Evolutionary conservation across 2,888 invertebrate genomes (phyloP).

Genomic region (Hoplodrina blanda): DNA sequence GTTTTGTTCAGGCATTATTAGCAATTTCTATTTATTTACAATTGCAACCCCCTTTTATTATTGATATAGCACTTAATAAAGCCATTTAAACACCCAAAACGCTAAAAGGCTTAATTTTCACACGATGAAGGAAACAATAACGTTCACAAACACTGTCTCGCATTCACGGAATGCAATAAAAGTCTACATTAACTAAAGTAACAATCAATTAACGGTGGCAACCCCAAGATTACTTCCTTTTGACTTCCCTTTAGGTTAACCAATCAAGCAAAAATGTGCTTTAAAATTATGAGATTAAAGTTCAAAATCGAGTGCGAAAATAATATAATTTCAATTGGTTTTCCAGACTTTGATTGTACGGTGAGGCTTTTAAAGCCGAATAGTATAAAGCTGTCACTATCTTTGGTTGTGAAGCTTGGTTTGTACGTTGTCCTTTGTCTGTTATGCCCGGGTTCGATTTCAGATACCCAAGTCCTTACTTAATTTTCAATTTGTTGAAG

Average conservation of each 20-base stretch:
- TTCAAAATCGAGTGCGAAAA: conserved; percentile 25
- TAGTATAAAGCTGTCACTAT: conserved; percentile 46
- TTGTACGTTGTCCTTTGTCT: conserved; percentile 5
- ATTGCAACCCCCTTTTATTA: not conserved
- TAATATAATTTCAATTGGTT: conserved; percentile 51
- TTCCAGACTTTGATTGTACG: conserved; percentile 50
- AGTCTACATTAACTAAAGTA: conserved; percentile 72
- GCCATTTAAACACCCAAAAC: conserved; percentile 6
- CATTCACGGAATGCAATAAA: conserved; percentile 66
- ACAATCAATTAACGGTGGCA: conserved; percentile 77
- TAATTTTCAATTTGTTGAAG: not conserved
- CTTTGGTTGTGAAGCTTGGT: conserved; percentile 15
- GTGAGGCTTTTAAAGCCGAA: conserved; percentile 47
- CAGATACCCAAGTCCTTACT: not conserved
- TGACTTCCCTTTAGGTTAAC: conserved; percentile 28
- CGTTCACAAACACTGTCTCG: conserved; percentile 53
- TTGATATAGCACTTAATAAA: conserved; percentile 29
- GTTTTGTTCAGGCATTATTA: too few relatives aligned
- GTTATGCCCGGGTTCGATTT: not conserved
- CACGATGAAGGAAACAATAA: conserved; percentile 53
- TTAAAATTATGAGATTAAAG: conserved; percentile 14
- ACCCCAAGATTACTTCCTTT: conserved; percentile 71
- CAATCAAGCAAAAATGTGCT: conserved; percentile 32
- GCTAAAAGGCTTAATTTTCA: conserved; percentile 53
- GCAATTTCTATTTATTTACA: too few relatives aligned